A percentile compares a stretch with the other conserved stretches of the same genome.
Conservation (phyloP, 2,113 vertebrate genomes). For the Cryptomyrus ogoouensis region DNA sequence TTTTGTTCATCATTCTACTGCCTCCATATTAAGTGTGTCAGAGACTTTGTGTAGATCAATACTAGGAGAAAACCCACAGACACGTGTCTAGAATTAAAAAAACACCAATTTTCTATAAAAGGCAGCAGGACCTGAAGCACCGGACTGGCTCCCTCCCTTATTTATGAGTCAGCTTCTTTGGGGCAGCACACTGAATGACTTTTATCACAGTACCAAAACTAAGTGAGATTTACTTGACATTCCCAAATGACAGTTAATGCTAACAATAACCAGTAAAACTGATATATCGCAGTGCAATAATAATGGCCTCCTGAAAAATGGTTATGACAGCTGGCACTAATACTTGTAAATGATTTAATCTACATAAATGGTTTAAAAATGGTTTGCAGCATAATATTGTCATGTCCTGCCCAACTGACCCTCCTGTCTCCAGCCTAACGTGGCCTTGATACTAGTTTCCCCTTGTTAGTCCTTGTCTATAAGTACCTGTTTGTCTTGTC, state of each 20-base stretch:
- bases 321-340: background rate
- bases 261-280: background rate
- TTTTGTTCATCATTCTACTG: background rate
- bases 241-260: background rate
- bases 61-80: too few species aligned
- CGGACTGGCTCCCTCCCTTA: background rate
- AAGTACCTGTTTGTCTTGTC: background rate
- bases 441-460: background rate
- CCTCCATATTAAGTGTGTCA: background rate
- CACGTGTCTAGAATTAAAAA: background rate
- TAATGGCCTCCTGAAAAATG: background rate
- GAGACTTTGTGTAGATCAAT: background rate
- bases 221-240: background rate
- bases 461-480: background rate
- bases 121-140: background rate
- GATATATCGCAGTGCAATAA: background rate
- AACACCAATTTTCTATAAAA: background rate
- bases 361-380: background rate
- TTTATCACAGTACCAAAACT: background rate
- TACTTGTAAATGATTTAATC: background rate
- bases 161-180: background rate
- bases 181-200: background rate
- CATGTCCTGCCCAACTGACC: background rate
- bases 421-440: background rate
- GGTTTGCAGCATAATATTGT: background rate